Evolutionary conservation across 2,888 invertebrate genomes (phyloP), one percentile per base, ranked within the genome.

Genomic region (Drosophila fungiperda): DNA sequence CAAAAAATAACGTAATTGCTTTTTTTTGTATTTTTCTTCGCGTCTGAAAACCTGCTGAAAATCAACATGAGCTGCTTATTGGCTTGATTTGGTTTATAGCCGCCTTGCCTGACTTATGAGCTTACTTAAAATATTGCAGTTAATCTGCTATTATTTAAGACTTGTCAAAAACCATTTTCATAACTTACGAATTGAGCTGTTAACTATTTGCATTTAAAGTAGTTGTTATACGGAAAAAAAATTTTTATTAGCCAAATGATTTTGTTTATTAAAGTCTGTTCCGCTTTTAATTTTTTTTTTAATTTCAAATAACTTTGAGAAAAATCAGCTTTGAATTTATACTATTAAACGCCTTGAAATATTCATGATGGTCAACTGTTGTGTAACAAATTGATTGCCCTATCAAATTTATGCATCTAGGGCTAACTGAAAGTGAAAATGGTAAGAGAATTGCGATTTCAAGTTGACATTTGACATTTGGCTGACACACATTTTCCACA

Each of bases 381-480:
- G 11, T n/a, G 9, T 15, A n/a, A 64, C 29, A 45, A 48, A 26
- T 29, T 32, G 29, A 29, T 38, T 26, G 23, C 12, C 6, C 5
- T 53, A 65, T 75, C 65, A 54, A 77, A 72, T 71, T 38, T 50
- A 64, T 76, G 72, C 66, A 77, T 58, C 78, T 35, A 60, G 20
- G 32, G 11, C 26, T 33, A 66, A 49, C 50, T 38, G 36, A 48
- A 60, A 49, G 52, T 36, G 36, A 23, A 45, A 54, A 36, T n/a
- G 23, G 40, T 29, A 45, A 45, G 54, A 71, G 45, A 72, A 58
- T 49, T 59, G 48, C 62, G 48, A 57, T 48, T 62, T 62, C 73
- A 73, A 73, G 78, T 68, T 68, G 76, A 59, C 76, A 76, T 77
- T 72, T 72, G 77, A 50, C 50, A 35, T 53, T 64, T 62, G 74